A percentile compares a stretch with the other conserved stretches of the same genome.
phyloP scores from a whole-genome alignment of 2,888 invertebrate species.

The Lutraria lutraria region DNA sequence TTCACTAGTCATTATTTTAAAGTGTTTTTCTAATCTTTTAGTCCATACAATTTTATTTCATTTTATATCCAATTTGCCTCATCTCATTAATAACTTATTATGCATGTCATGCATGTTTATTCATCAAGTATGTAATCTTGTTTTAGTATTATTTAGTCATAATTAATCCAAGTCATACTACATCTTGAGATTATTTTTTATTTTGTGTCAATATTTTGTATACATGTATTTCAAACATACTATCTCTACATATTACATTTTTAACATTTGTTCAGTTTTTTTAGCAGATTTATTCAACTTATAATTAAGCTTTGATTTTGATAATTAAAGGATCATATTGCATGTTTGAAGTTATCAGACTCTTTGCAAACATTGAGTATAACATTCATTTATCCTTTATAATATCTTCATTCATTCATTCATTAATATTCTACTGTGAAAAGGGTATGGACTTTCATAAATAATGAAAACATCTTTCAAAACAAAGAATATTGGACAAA shows the following conservation, averaged over 20 bases:
- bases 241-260: neutral
- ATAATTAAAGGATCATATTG: neutral
- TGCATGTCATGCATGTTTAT: neutral
- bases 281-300: neutral
- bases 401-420: neutral
- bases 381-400: neutral
- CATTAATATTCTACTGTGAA: neutral
- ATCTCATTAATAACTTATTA: too few species aligned
- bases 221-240: too few species aligned
- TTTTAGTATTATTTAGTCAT: conserved; percentile 9
- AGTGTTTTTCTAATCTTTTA: too few species aligned
- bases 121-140: neutral
- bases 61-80: too few species aligned
- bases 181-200: neutral
- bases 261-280: neutral
- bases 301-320: neutral
- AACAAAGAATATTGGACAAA: neutral
- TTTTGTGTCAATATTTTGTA: neutral
- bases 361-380: neutral
- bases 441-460: neutral
- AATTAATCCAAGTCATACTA: neutral
- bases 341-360: neutral
- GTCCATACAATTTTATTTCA: too few species aligned
- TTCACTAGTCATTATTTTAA: too few species aligned
- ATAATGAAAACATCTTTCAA: neutral